Percentiles rank a stretch among this genome's conserved stretches.
These are phyloP conservation scores for Thunnus maccoyii DNA, from an alignment of 2,113 vertebrate species.

Conservation along the genomic window DNA sequence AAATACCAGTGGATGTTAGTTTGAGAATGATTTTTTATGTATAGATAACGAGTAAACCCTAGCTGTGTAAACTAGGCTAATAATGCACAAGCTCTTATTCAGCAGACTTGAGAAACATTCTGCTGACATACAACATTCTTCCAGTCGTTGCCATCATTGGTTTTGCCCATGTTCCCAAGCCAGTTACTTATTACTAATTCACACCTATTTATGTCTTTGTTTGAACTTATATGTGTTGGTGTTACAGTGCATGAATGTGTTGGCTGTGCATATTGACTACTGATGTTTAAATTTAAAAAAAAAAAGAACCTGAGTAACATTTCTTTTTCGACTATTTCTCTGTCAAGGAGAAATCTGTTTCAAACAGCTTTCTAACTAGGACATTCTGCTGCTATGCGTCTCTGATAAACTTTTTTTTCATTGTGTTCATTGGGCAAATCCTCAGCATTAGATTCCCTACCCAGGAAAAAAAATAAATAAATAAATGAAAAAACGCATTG, in stretches of 20 bases:
- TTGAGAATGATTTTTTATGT: not conserved
- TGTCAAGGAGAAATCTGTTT: slow-evolving; percentile 26
- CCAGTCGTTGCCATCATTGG: not conserved
- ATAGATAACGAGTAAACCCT: not conserved
- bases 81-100: slow-evolving; percentile 5
- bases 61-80: slow-evolving; percentile 8
- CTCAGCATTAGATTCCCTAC: slow-evolving; percentile 28
- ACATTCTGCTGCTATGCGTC: slow-evolving; percentile 28
- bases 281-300: not conserved
- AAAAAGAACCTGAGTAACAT: not conserved
- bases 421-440: slow-evolving; percentile 42
- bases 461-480: slow-evolving; percentile 7
- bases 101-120: slow-evolving; percentile 8
- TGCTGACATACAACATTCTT: slow-evolving; percentile 21
- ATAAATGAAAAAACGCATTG: slow-evolving; percentile 16
- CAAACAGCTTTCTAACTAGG: slow-evolving; percentile 33
- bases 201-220: not conserved
- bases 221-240: not conserved
- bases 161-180: slow-evolving; percentile 7
- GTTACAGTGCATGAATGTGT: not conserved
- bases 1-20: not conserved
- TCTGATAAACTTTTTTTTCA: slow-evolving; percentile 46
- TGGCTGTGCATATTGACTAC: not conserved
- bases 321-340: not conserved
- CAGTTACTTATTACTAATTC: slow-evolving; percentile 19